These are phyloP conservation scores for Amblyjoppa proteus DNA, from an alignment of 2,888 invertebrate species.

Conservation along the genomic window DNA sequence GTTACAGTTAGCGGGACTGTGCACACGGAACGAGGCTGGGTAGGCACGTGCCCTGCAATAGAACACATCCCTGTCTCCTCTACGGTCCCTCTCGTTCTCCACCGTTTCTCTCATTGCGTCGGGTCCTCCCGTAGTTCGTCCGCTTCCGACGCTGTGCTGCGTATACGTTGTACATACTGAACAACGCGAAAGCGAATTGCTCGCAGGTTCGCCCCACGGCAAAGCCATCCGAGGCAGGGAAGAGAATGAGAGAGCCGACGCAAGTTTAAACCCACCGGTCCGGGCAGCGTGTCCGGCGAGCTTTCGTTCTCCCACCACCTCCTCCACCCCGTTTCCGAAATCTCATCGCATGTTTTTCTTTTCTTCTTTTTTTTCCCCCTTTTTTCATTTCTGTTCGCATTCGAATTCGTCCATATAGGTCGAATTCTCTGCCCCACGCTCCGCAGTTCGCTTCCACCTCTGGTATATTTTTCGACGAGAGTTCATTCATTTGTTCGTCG, in stretches of 20 bases:
- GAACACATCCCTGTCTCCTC: neutral
- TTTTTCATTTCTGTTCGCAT: neutral
- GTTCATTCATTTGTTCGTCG: slow-evolving; percentile 51
- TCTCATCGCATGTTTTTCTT: slow-evolving; percentile 11
- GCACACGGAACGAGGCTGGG: slow-evolving; percentile 30
- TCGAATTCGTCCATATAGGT: slow-evolving; percentile 14
- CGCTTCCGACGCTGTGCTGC: neutral
- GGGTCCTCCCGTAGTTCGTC: slow-evolving; percentile 1
- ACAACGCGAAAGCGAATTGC: slow-evolving; percentile 34
- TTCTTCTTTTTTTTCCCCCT: neutral
- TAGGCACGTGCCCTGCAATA: slow-evolving; percentile 37
- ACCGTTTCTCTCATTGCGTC: neutral
- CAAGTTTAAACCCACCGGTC: slow-evolving; percentile 43
- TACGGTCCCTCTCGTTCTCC: neutral
- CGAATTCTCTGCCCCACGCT: slow-evolving; percentile 25
- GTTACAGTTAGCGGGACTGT: slow-evolving; percentile 38
- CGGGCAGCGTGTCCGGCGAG: slow-evolving; percentile 38
- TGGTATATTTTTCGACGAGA: slow-evolving; percentile 24
- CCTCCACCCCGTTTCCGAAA: slow-evolving; percentile 9
- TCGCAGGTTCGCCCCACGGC: slow-evolving; percentile 18
- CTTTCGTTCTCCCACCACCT: slow-evolving; percentile 12
- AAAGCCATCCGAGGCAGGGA: slow-evolving; percentile 12
- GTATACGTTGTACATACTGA: slow-evolving; percentile 35
- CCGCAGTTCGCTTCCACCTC: slow-evolving; percentile 15
- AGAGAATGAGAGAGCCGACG: slow-evolving; percentile 28